Evolutionary conservation across 37 sponge, comb jelly and placozoan species (phyloP), one percentile per base, ranked within the genome.

Genomic region (Spongilla lacustris): DNA sequence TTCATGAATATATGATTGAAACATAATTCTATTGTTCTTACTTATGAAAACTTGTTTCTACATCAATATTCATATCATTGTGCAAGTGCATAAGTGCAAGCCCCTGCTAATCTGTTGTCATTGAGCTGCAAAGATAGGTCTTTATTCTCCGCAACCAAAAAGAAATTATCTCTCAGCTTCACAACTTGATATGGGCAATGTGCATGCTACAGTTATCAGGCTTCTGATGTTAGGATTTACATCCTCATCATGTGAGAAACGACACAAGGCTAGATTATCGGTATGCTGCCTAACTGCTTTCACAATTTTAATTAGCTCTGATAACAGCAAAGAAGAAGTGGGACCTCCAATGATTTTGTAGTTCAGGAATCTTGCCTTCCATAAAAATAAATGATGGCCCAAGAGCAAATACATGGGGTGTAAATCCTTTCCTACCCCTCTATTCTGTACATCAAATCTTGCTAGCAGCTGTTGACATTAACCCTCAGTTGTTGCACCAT

Each of bases 121-220:
- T n/a, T 27, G 87, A 69, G 30, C 80, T 82, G 4, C 86, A 17
- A 33, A 80, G 46, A 67, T 85, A 85, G n/a, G 79, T 80, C 79
- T 85, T 82, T 28, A 84, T 72, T 33, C 80, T 85, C 23, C 73
- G 58, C 50, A 87, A 48, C 25, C 67, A 50, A 27, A 41, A 81
- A n/a, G n/a, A 32, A 81, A 81, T 34, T 72, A 81, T 46, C 87
- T 81, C 73, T 80, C 80, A 32, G 70, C 73, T 68, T 87, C 87
- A 66, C 81, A 81, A 81, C 81, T 81, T 87, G 87, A 48, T 17
- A 88, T 30, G 17, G 88, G 88, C 50, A 81, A 33, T 46, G 88
- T 87, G 27, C 89, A 88, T 23, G 36, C 89, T 68, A 88, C 86
- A 22, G 38, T 33, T 8, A 88, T 66, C 2, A 83, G 69, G 48